Evolutionary conservation across 92 coral and sea anemone species (phyloP).

Genomic region (Porites evermanni): DNA sequence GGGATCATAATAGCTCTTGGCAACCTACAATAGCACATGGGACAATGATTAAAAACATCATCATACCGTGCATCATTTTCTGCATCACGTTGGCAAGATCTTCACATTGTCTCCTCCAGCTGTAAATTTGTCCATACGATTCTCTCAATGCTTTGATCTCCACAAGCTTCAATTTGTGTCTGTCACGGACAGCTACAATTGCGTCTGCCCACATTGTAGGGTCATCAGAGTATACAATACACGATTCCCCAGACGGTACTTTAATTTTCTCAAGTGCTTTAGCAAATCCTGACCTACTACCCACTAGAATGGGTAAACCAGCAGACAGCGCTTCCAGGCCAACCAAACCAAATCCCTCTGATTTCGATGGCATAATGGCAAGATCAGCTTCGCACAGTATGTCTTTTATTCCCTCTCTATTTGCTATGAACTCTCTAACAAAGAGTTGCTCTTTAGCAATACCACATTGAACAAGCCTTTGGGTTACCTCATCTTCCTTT

Average conservation of each 20-base stretch:
- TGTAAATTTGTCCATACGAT: neutral
- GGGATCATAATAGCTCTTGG: too few relatives aligned
- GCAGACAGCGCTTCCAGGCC: conserved; percentile 7
- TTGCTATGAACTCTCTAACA: neutral
- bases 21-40: too few relatives aligned
- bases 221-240: neutral
- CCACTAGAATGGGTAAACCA: conserved; percentile 8
- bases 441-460: neutral
- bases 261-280: neutral
- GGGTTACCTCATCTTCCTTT: neutral
- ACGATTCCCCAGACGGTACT: neutral
- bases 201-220: conserved; percentile 1
- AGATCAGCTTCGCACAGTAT: neutral
- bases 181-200: neutral
- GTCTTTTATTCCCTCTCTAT: neutral
- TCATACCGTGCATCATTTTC: neutral
- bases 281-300: conserved; percentile 17
- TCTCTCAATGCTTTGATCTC: neutral
- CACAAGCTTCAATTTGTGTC: neutral
- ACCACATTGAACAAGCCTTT: neutral
- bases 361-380: conserved; percentile 18
- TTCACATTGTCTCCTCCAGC: neutral
- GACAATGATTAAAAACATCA: neutral
- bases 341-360: conserved; percentile 23
- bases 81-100: neutral